Evolutionary conservation across 2,797 vertebrate genomes (phyloP), one percentile per base, ranked within the genome.

Genomic region (Mareca strepera): DNA sequence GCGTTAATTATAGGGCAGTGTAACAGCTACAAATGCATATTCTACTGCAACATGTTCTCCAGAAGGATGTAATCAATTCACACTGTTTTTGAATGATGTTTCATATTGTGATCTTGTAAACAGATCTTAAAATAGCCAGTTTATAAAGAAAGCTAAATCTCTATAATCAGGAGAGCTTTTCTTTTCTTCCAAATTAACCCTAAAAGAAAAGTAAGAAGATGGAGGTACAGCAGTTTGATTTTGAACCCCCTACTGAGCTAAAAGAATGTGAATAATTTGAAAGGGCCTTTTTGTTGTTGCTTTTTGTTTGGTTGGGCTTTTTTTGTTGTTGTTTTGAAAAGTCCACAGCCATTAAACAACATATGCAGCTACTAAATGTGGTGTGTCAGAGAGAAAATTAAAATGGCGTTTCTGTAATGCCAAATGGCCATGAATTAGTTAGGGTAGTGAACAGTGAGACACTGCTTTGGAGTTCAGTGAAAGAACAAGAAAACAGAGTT

Each of bases 11-110:
- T 10, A 95, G 84, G 86, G 89, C 86, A 89, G 74, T 63, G 60
- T 80, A 96, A 86, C 79, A 76, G 82, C 75, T 88, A 95, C 89
- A 94, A 92, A 96, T 78, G 92, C 69, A 80, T 86, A 92, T 96
- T 97, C 70, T 76, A 28, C 73, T 58, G 59, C 67, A 91, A 33
- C 66, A 44, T 67, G 59, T 86, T 96, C 86, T 93, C 85, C 93
- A 93, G 88, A 96, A 96, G 70, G 90, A 94, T 80, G 95, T 68
- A 92, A 96, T 97, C 96, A 97, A 79, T 92, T 97, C 96, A 92
- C 70, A 90, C 92, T 94, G 92, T 1, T 92, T 96, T 62, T 78
- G 92, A 95, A 84, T 85, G 90, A 93, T 94, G 93, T 94, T 97
- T 97, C 91, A 94, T 89, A 96, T 78, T 90, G 80, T 73, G 72